A percentile compares a stretch with the other conserved stretches of the same genome.
phyloP scores from a whole-genome alignment of 2,888 invertebrate species.

The Harpalus rufipes region DNA sequence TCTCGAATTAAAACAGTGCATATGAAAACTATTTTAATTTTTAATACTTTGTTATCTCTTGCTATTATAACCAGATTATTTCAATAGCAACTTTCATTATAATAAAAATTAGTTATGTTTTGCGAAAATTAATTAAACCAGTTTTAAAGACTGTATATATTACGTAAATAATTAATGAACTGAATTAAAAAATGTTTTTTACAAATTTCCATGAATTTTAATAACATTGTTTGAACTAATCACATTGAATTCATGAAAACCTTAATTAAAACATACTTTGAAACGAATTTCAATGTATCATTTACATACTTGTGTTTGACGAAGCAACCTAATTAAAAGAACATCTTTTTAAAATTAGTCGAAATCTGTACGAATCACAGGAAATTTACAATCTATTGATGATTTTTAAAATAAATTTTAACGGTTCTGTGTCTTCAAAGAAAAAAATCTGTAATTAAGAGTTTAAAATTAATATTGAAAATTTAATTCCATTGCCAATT shows the following conservation, averaged over 20 bases:
- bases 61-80: background rate
- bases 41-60: constrained; percentile 1
- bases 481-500: background rate
- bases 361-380: background rate
- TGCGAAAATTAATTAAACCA: background rate
- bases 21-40: constrained; percentile 10
- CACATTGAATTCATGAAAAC: background rate
- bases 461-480: background rate
- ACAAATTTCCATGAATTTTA: background rate
- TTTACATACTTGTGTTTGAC: background rate
- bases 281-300: background rate
- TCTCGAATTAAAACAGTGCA: background rate
- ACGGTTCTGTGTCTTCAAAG: background rate
- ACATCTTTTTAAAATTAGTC: background rate
- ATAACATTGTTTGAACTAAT: background rate
- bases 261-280: background rate
- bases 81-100: background rate
- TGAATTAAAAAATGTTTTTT: background rate
- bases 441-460: background rate
- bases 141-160: background rate
- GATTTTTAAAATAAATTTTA: background rate
- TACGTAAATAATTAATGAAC: constrained; percentile 11
- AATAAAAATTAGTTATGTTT: background rate
- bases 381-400: background rate
- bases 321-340: background rate